Conservation (phyloP, 1,140 invertebrate genomes). For the Luehdorfia chinensis region DNA sequence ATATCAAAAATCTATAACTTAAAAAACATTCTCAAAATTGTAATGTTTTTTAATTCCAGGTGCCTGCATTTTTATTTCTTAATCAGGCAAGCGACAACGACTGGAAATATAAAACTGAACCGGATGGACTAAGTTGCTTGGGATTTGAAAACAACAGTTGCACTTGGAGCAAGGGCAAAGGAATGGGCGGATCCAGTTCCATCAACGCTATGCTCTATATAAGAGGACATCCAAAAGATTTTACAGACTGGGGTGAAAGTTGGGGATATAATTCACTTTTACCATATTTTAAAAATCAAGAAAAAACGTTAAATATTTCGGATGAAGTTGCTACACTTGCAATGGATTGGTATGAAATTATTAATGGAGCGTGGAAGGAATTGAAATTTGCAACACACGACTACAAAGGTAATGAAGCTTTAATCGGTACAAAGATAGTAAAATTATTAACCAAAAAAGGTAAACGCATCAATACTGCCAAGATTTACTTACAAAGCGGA, state of each 20-base stretch:
- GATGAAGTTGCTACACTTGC: constrained; percentile 24
- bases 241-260: constrained; percentile 80
- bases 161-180: constrained; percentile 83
- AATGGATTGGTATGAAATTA: constrained; percentile 39
- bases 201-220: constrained; percentile 91
- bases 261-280: constrained; percentile 83
- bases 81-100: constrained; percentile 76
- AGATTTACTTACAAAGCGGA: constrained; percentile 80
- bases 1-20: too few species aligned
- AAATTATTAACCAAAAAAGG: constrained; percentile 71
- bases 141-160: constrained; percentile 74
- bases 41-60: constrained; percentile 41
- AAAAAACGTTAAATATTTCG: constrained; percentile 39
- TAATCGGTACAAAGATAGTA: constrained; percentile 60
- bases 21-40: too few species aligned
- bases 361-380: constrained; percentile 62
- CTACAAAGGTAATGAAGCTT: constrained; percentile 50
- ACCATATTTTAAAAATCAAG: constrained; percentile 78
- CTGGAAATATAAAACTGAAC: constrained; percentile 83
- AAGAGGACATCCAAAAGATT: constrained; percentile 82
- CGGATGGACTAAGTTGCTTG: constrained; percentile 77
- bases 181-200: constrained; percentile 85
- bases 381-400: constrained; percentile 31
- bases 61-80: constrained; percentile 75
- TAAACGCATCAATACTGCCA: constrained; percentile 79